Base-by-base conservation (phyloP, 2,888 invertebrate species). In the Metalampra italica region DNA sequence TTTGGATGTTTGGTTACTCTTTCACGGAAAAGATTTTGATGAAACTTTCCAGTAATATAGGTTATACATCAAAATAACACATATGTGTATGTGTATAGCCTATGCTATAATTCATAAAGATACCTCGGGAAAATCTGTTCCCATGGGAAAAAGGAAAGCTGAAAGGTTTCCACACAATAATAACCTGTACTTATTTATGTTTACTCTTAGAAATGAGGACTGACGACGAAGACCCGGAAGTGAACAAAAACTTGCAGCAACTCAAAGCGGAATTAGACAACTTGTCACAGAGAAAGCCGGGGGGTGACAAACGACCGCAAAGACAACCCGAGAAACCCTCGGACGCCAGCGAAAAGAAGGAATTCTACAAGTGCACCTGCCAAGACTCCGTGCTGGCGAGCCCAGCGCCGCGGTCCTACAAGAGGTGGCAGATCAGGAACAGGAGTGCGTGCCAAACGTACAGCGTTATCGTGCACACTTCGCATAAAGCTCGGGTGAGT, bases 321-420 rank as follows among this genome's bases (percentile, higher is more conserved):
- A 15, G 34, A 40, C 36, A 11, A 37, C 29, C 51, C 5, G 40
- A 47, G 15, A 42, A 43, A 0, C 43, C 52, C 29, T 29, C 29
- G 14, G 14, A 46, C 2, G 44, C 9, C 7, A 40, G 22, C 11
- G 34, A 41, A 38, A 14, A 9, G 7, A 29, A 30, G 11, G 22
- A 38, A 8, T 50, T 71, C 0, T 75, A 71, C 43, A 72, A 37
- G 43, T 83, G 83, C 47, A 73, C 70, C 7, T 83, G 83, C 57
- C 69, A 71, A 71, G 82, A 83, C 82, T 14, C 14, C 13, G 7
- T 39, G 39, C 14, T 39, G 2, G 80, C 75, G 43, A 51, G 51
- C 0, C 85, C 84, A 0, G 73, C 82, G 0, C 75, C 68, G 7
- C 65, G 86, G 0, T 86, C 87, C 0, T 88, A 62, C 56, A 77